These are phyloP conservation scores for Cryptus viduatorius DNA, from an alignment of 2,888 invertebrate species.

Conservation along the genomic window DNA sequence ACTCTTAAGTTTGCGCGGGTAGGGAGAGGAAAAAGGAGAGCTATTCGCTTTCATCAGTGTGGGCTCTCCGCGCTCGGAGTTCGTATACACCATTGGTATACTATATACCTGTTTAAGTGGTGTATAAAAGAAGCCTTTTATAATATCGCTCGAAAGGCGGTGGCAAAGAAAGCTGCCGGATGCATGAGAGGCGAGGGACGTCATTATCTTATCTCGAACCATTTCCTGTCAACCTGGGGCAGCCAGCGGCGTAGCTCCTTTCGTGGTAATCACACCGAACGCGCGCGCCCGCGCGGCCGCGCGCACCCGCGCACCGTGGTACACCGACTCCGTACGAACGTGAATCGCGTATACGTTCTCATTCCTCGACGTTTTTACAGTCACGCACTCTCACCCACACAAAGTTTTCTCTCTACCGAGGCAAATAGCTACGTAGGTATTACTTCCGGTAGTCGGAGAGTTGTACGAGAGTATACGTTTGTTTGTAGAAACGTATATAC, in stretches of 20 bases:
- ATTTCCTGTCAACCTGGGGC: slow-evolving; percentile 82
- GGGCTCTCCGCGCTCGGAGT: slow-evolving; percentile 7
- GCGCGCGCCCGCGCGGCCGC: not conserved
- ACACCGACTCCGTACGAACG: slow-evolving; percentile 18
- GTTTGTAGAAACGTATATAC: slow-evolving; percentile 5
- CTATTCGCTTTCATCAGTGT: slow-evolving; percentile 57
- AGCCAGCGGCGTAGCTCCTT: slow-evolving; percentile 67
- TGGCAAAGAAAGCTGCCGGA: slow-evolving; percentile 80
- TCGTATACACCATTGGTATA: slow-evolving; percentile 59
- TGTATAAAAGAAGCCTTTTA: slow-evolving; percentile 72
- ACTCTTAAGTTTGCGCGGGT: not conserved
- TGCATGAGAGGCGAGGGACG: slow-evolving; percentile 76
- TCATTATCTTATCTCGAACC: slow-evolving; percentile 82
- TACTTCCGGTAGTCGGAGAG: slow-evolving; percentile 74
- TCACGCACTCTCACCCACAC: slow-evolving; percentile 60
- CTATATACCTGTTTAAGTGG: slow-evolving; percentile 70
- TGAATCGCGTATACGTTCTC: slow-evolving; percentile 66
- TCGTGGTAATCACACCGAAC: slow-evolving; percentile 71
- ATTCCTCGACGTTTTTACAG: slow-evolving; percentile 54
- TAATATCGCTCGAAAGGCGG: slow-evolving; percentile 66
- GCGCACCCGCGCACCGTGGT: slow-evolving; percentile 17
- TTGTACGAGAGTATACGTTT: slow-evolving; percentile 34
- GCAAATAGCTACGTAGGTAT: slow-evolving; percentile 64
- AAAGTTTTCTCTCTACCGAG: slow-evolving; percentile 12
- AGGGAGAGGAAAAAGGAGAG: slow-evolving; percentile 32